A percentile compares a stretch with the other conserved stretches of the same genome.
These are phyloP conservation scores for Holcopasites calliopsidis DNA, from an alignment of 1,140 invertebrate species.

Conservation along the genomic window DNA sequence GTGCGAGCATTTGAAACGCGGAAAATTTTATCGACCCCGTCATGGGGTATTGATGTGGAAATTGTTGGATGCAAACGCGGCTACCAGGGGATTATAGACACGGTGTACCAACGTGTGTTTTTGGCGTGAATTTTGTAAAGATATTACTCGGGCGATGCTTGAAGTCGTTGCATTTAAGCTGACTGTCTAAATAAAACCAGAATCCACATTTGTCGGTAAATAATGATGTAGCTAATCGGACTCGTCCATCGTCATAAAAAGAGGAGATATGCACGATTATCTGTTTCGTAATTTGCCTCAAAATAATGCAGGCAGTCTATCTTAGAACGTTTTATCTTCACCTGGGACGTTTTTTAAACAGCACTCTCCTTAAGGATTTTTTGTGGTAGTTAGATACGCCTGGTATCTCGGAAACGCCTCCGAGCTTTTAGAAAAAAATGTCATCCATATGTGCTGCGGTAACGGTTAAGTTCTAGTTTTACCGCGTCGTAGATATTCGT, in stretches of 20 bases:
- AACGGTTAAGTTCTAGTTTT: not conserved
- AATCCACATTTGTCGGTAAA: not conserved
- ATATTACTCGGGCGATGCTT: too few species aligned
- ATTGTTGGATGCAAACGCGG: not conserved
- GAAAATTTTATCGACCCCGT: not conserved
- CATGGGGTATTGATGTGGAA: not conserved
- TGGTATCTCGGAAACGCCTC: not conserved
- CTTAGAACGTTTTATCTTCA: not conserved
- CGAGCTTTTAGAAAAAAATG: not conserved
- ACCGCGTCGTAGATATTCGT: not conserved
- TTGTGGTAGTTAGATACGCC: not conserved
- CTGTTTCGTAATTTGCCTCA: not conserved
- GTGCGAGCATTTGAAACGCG: not conserved
- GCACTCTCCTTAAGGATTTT: not conserved
- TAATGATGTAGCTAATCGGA: not conserved
- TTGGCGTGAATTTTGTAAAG: too few species aligned
- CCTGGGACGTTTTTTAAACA: not conserved
- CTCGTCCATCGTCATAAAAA: not conserved
- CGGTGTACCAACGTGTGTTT: too few species aligned
- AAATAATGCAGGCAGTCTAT: too few species aligned
- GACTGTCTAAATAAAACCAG: too few species aligned
- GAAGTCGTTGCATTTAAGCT: too few species aligned
- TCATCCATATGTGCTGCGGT: not conserved
- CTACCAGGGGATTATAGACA: not conserved
- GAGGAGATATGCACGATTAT: not conserved